Base-by-base conservation (phyloP, 1,140 invertebrate genomes). In the Saccostrea cuccullata region DNA sequence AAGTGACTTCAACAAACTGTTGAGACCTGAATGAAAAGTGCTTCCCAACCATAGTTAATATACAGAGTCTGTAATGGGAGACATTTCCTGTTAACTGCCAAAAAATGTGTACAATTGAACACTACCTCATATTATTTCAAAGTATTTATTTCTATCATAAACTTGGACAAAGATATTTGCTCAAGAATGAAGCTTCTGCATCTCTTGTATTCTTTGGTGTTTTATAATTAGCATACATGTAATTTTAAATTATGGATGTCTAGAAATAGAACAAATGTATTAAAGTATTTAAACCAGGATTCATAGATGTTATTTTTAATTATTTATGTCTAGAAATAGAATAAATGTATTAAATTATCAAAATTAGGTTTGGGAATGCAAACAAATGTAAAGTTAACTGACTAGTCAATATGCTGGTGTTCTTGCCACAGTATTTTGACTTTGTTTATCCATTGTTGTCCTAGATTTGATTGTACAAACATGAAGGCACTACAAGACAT, bases 381-480 rank as follows among this genome's bases (percentile, higher is more conserved):
- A 64, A 20, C 17, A 64, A 20, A 64, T 64, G n/a, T 11, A 15
- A 17, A 47, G 40, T 17, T 23, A 36, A 15, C 3, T 4, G 6
- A 84, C 55, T 92, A 96, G 85, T 96, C 96, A 87, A 94, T 97
- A 94, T 98, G 97, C 93, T 96, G 95, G 92, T 96, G 96, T 91
- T 98, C 98, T 86, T 97, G 96, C 90, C 90, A 91, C 17, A 91
- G 73, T 85, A 97, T 97, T 93, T 97, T 96, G 23, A 98, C 96
- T 92, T 97, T 96, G 93, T 98, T 98, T 0, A 98, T 96, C 89
- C 98, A 96, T 94, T 97, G 96, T 89, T 96, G 96, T 96, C 97
- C 98, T 93, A 97, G 96, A 40, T 96, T 96, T 47, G 98, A 98
- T 92, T 97, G 96, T 13, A 97, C 96, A 88, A 98, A 97, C 90